Base-by-base conservation (phyloP, 2,113 vertebrate species). In the Emydura subglobosa region DNA sequence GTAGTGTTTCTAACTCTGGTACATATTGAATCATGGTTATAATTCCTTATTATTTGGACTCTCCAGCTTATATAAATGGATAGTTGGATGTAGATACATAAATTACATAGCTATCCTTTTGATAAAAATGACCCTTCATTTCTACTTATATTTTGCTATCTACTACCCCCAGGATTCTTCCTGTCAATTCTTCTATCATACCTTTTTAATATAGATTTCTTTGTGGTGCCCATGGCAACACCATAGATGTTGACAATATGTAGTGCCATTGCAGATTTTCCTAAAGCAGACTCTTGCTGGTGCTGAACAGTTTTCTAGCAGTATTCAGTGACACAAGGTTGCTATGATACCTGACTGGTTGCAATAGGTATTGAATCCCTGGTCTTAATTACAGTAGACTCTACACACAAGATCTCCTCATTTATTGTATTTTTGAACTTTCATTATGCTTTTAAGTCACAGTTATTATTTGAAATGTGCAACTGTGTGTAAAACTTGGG, bases 341-440 rank as follows among this genome's bases (percentile, higher is more conserved):
- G 98, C 96, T 97, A 97, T 98, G 98, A 97, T 97, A 97, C 98
- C 95, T 97, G 90, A 83, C 97, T 93, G 88, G 88, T 74, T 44
- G 95, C 96, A 96, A 95, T 92, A 96, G 95, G 92, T 97, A 95
- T 95, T 96, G 97, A 97, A 96, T 97, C 95, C 21, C 59, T 94
- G 86, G 7, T 96, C 85, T 96, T 97, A 97, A 98, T 98, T 98
- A 97, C 88, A 93, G 39, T 89, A 94, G 85, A 93, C 93, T 92
- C 31, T 57, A 16, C 31, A 88, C 21, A 5, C 59, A 79, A 68
- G 82, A 84, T 76, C 34, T 91, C 39, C 92, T 72, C 90, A 86
- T 91, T 90, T n/a, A 12, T 89, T 91, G 59, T 93, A 61, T 86
- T 91, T 89, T 87, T 91, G 82, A 96, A 29, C 44, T 81, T 22